Evolutionary conservation across 2,113 vertebrate genomes (phyloP), one percentile per base, ranked within the genome.

Genomic region (Campylomormyrus numenius): DNA sequence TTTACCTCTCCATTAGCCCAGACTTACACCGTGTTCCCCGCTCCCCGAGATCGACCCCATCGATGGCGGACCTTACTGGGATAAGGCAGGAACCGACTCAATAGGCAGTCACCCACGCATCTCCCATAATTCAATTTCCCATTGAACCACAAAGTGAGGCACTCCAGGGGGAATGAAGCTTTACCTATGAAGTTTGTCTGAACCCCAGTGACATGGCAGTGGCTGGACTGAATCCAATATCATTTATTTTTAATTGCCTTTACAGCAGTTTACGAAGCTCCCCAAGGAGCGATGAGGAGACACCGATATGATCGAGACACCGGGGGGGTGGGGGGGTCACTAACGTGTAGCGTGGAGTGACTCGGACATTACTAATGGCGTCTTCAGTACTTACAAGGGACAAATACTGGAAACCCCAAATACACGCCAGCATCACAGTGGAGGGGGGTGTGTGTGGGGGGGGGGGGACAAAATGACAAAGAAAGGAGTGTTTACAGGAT

Each of bases 241-340:
- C 42, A 89, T 91, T 92, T 90, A 90, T 90, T 90, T 92, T 91
- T 92, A 92, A 92, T 92, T 92, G 91, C 46, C 88, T 90, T 92
- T 90, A 88, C 88, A 89, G 74, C 46, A 45, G 88, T n/a, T 80
- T 58, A 45, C 62, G 87, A 88, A 86, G 84, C 80, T 92, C 92
- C 90, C 92, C n/a, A 74, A 48, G 89, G 92, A 84, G 88, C 27
- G 88, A 46, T 83, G 89, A 89, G 80, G 48, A 80, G 58, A 74
- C 86, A 19, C 87, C 21, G 49, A 52, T 5, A 85, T 58, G 77
- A 8, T 9, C 2, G 7, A 66, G n/a, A n/a, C 90, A 6, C 52
- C 27, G 45, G 13, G 42, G 27, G 87, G 90, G 87, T 2, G 48
- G 45, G 90, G 89, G 87, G 89, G 10, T 87, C 45, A 90, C 88